These are phyloP conservation scores for Danionella dracula DNA, from an alignment of 2,797 vertebrate species.

Conservation along the genomic window DNA sequence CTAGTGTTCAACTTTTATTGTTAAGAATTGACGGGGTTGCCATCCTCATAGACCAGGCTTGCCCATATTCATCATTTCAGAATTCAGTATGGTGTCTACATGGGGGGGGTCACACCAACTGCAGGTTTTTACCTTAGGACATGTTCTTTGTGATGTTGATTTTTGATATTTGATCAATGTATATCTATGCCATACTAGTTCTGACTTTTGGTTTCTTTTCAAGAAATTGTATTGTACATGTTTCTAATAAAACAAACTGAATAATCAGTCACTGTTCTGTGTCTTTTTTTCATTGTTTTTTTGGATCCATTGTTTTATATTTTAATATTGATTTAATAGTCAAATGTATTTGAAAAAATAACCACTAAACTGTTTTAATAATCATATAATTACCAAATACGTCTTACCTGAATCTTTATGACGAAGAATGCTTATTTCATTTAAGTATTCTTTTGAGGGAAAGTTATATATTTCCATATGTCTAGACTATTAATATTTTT, in stretches of 20 bases:
- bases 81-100: constrained; percentile 67
- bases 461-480: too few species aligned
- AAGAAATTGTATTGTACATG: constrained; percentile 83
- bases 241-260: constrained; percentile 82
- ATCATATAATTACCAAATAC: too few species aligned
- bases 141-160: constrained; percentile 73
- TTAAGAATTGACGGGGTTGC: constrained; percentile 66
- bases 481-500: too few species aligned
- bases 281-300: neutral
- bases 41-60: constrained; percentile 59
- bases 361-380: too few species aligned
- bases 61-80: constrained; percentile 65
- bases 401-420: too few species aligned
- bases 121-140: constrained; percentile 77
- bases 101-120: constrained; percentile 61
- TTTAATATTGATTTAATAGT: too few species aligned
- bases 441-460: too few species aligned
- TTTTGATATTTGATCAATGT: constrained; percentile 77
- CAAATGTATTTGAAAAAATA: too few species aligned
- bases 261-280: constrained; percentile 48
- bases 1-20: constrained; percentile 71
- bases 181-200: constrained; percentile 81
- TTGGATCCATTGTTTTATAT: too few species aligned
- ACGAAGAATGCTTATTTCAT: too few species aligned
- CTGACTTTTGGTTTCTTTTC: constrained; percentile 76